These are phyloP conservation scores for Podargus strigoides DNA, from an alignment of 2,797 vertebrate genomes.

Conservation along the genomic window DNA sequence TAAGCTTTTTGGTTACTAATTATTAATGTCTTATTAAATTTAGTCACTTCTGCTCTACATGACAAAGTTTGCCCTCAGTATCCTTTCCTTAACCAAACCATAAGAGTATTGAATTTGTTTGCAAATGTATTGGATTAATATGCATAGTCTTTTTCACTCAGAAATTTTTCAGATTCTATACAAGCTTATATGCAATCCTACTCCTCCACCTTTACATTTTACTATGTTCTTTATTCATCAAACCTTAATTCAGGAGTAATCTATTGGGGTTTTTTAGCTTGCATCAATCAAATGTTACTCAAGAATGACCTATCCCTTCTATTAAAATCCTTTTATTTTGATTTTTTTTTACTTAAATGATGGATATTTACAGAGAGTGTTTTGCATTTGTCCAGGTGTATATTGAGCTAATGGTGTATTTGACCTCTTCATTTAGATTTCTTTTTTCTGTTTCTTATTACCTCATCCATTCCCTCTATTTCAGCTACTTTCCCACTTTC, in stretches of 20 bases:
- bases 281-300: not conserved
- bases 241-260: not conserved
- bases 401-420: not conserved
- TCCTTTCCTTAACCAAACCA: not conserved
- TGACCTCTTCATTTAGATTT: not conserved
- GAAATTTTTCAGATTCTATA: not conserved
- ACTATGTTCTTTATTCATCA: not conserved
- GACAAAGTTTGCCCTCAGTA: not conserved
- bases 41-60: no score
- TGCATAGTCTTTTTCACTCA: not conserved
- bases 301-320: not conserved
- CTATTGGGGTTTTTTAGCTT: rapidly evolving
- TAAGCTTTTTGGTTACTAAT: not conserved
- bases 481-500: no score
- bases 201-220: not conserved
- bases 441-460: not conserved
- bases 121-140: not conserved
- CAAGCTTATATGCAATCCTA: not conserved
- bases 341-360: not conserved
- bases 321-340: not conserved
- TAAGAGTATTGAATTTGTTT: not conserved
- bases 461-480: not conserved
- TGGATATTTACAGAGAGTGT: not conserved
- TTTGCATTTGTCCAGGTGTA: not conserved
- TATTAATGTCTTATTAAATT: not conserved